phyloP scores from a whole-genome alignment of 92 coral and sea anemone species.

The Epizoanthus stellaris region DNA sequence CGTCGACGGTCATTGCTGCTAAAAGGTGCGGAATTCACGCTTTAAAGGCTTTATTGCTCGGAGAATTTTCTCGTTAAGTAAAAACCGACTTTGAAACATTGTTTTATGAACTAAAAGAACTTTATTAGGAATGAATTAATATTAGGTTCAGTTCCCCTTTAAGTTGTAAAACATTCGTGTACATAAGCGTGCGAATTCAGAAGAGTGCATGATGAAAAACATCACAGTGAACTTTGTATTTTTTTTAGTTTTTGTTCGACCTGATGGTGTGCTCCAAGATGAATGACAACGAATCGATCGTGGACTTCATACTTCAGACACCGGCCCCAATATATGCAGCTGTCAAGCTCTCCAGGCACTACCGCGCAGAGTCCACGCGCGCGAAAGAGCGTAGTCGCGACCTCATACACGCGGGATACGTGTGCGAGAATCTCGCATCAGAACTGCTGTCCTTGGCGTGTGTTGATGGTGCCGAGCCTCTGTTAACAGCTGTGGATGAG shows the following conservation, averaged over 20 bases:
- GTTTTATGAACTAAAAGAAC: too few species aligned
- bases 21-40: too few species aligned
- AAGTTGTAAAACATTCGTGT: too few species aligned
- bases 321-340: slow-evolving; percentile 99
- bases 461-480: slow-evolving; percentile 82
- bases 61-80: too few species aligned
- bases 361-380: slow-evolving; percentile 86
- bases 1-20: too few species aligned
- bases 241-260: slow-evolving; percentile 86
- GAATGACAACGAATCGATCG: slow-evolving; percentile 82
- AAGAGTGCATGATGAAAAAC: not conserved
- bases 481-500: slow-evolving; percentile 93
- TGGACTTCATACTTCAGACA: slow-evolving; percentile 91
- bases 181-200: too few species aligned
- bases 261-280: slow-evolving; percentile 95
- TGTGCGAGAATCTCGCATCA: slow-evolving; percentile 92
- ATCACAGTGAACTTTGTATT: not conserved
- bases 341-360: slow-evolving; percentile 93
- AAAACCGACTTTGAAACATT: too few species aligned
- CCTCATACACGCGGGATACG: slow-evolving; percentile 88
- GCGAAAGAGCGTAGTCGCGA: slow-evolving; percentile 97
- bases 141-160: too few species aligned
- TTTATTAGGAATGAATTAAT: too few species aligned
- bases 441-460: slow-evolving; percentile 96
- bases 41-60: too few species aligned